Evolutionary conservation across 1,140 invertebrate genomes (phyloP).

Genomic region (Trichomalopsis sarcophagae): DNA sequence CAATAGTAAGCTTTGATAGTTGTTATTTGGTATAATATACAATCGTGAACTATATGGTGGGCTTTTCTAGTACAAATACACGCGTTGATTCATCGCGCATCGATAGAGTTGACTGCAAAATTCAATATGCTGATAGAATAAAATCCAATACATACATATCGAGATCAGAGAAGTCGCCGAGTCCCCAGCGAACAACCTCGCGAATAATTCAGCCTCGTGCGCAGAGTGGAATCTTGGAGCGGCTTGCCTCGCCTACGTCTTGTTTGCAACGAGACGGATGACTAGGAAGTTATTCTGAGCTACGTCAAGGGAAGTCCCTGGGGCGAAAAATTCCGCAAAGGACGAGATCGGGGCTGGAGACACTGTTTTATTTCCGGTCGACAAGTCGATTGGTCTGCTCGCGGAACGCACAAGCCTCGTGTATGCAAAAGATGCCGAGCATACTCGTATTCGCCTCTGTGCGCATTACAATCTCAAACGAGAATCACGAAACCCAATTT

Average conservation of each 20-base stretch:
- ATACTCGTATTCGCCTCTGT: constrained; percentile 11
- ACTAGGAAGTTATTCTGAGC: not conserved
- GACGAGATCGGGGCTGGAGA: not conserved
- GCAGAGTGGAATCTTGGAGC: not conserved
- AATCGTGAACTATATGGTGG: no score
- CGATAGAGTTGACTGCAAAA: not conserved
- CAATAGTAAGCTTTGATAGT: no score
- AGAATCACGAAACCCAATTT: constrained; percentile 65
- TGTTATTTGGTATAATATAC: no score
- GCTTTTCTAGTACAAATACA: not conserved
- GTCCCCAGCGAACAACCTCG: not conserved
- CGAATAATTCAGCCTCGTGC: constrained; percentile 12
- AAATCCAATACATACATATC: constrained; percentile 23
- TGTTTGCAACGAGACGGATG: not conserved
- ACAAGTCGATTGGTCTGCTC: constrained; percentile 46
- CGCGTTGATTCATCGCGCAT: not conserved
- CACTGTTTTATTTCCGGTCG: constrained; percentile 26
- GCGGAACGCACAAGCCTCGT: constrained; percentile 46
- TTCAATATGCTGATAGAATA: constrained; percentile 24
- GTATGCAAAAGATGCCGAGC: constrained; percentile 59
- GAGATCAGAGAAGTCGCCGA: not conserved
- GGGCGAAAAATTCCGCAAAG: not conserved
- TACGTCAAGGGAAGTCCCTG: not conserved
- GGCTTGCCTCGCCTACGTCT: not conserved
- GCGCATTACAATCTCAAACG: constrained; percentile 57